These are phyloP conservation scores for Phoeniculus purpureus DNA, from an alignment of 2,797 vertebrate genomes.

Conservation along the genomic window DNA sequence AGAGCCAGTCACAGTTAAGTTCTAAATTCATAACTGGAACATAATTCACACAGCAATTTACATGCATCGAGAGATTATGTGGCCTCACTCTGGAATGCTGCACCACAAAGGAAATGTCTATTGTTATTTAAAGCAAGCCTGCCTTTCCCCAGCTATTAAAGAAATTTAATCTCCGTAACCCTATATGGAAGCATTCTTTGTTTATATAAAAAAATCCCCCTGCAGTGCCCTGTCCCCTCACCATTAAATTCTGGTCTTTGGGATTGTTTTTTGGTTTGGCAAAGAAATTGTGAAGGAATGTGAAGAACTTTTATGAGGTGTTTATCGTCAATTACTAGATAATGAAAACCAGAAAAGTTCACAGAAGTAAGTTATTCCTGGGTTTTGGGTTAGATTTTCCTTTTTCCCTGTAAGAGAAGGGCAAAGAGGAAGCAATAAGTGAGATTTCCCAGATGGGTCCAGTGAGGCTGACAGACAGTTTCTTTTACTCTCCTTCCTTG, in stretches of 20 bases:
- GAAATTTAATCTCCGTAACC: slow-evolving; percentile 73
- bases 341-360: slow-evolving; percentile 16
- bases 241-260: neutral
- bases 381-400: neutral
- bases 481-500: neutral
- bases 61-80: slow-evolving; percentile 57
- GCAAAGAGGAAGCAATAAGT: neutral
- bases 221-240: neutral
- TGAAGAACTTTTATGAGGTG: slow-evolving; percentile 35
- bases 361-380: neutral
- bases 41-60: slow-evolving; percentile 64
- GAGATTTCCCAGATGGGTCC: neutral
- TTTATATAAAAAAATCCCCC: slow-evolving; percentile 13
- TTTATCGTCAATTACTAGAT: slow-evolving; percentile 29
- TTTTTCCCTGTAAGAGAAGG: slow-evolving; percentile 8
- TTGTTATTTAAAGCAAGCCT: slow-evolving; percentile 68
- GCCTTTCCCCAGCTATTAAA: slow-evolving; percentile 59
- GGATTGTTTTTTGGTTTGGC: neutral
- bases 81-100: slow-evolving; percentile 66
- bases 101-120: slow-evolving; percentile 61
- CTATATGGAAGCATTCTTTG: slow-evolving; percentile 57
- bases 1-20: slow-evolving; percentile 27
- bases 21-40: slow-evolving; percentile 66
- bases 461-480: neutral
- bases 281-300: slow-evolving; percentile 27